Evolutionary conservation across 2,113 vertebrate species (phyloP), one percentile per base, ranked within the genome.

Genomic region (Panurus biarmicus): DNA sequence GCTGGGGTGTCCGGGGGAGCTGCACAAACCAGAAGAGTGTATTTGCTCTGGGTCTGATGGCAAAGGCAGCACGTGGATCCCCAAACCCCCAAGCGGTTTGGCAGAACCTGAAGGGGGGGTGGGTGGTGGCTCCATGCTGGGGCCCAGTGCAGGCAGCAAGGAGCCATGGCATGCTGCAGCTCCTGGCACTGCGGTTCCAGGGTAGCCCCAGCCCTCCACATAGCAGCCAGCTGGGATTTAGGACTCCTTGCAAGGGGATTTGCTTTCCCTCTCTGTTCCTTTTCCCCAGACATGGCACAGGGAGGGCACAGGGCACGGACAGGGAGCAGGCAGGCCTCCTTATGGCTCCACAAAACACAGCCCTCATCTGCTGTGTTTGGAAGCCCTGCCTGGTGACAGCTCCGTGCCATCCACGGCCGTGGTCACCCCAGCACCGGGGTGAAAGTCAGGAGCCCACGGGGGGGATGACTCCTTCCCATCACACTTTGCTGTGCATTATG

Each of bases 351-450:
- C 9, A 72, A 90, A 60, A 9, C 20, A 3, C n/a, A 87, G 47
- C 66, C 6, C 15, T 38, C 1, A 0, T 21, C 40, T 57, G 45
- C 67, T 51, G 29, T 18, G 12, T 67, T 47, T 48, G 40, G 33
- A 56, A 60, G 62, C 36, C 6, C n/a, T 44, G 76, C 36, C 38
- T 36, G 42, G 15, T 57, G 36, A 28, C 67, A 86, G 23, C 45
- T 21, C 42, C 1, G 23, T 10, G 8, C 33, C 36, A 3, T 17
- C 51, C 36, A 5, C 4, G 1, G 5, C 24, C 0, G 0, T 3
- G 3, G 54, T 56, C 26, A 51, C 29, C 16, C 28, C 6, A 7
- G n/a, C 70, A 14, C 7, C 0, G 13, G 22, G 69, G 12, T 73
- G 56, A 72, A 53, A 53, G 72, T n/a, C 42, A 65, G 33, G 50